Base-by-base conservation (phyloP, 2,888 invertebrate species). In the Tridacna crocea region DNA sequence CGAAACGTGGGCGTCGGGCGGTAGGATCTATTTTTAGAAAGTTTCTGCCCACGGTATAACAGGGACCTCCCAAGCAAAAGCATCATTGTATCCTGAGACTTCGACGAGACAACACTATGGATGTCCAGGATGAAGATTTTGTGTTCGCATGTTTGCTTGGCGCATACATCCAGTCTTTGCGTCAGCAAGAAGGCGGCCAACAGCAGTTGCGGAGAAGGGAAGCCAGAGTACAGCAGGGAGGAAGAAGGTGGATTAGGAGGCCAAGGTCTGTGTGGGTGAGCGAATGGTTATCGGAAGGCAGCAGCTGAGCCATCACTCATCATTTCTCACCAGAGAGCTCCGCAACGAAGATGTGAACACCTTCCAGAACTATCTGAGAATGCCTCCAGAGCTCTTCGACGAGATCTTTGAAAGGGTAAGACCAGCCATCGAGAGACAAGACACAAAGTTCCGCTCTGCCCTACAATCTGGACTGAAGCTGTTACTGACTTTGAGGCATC, bases 381-480 rank as follows among this genome's bases (percentile, higher is more conserved):
- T n/a, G n/a, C n/a, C n/a, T n/a, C n/a, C n/a, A n/a, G n/a, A n/a
- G n/a, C n/a, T n/a, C n/a, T n/a, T n/a, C n/a, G n/a, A n/a, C n/a
- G n/a, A n/a, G n/a, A n/a, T n/a, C n/a, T n/a, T n/a, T n/a, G n/a
- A n/a, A n/a, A n/a, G n/a, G n/a, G n/a, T n/a, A n/a, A n/a, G n/a
- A n/a, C n/a, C n/a, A n/a, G n/a, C n/a, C n/a, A n/a, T n/a, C n/a
- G n/a, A n/a, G n/a, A n/a, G n/a, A n/a, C n/a, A n/a, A n/a, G n/a
- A n/a, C n/a, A n/a, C n/a, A n/a, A n/a, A 61, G 61, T n/a, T 24
- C 61, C 61, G 11, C 61, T 11, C 61, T 61, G 61, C 61, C 61
- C 61, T 22, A 61, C 61, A n/a, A 61, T n/a, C 61, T 61, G 61
- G 61, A 61, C 61, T 61, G n/a, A 61, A 61, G 51, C 51, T 51